phyloP scores from a whole-genome alignment of 35 echinoderm and acorn worm species.

The Nesometra sesokonis region DNA sequence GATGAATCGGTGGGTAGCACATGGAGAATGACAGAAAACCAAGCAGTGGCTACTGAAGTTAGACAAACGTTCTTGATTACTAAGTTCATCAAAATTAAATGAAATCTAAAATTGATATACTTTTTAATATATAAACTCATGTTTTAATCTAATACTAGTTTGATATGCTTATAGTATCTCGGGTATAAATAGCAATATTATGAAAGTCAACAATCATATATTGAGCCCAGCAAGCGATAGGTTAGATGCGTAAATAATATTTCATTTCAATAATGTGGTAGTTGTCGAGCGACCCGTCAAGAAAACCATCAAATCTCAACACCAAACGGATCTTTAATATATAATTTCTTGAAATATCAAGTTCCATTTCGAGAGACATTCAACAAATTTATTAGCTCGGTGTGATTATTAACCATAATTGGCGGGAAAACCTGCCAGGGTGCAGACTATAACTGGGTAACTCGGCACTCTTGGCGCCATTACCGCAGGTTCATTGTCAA shows the following conservation, averaged over 20 bases:
- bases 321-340: not conserved
- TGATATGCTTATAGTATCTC: too few species aligned
- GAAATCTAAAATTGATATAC: too few species aligned
- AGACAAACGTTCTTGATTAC: too few species aligned
- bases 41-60: too few species aligned
- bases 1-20: too few species aligned
- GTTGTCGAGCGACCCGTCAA: not conserved
- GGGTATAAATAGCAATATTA: not conserved
- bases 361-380: not conserved
- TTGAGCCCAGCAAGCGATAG: not conserved
- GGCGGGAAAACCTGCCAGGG: not conserved
- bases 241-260: not conserved
- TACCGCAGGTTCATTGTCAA: not conserved
- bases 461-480: not conserved
- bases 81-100: too few species aligned
- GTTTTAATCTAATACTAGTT: too few species aligned
- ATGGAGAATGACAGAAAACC: too few species aligned
- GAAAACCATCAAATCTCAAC: not conserved
- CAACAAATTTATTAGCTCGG: not conserved
- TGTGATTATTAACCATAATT: not conserved
- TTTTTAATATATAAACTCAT: too few species aligned
- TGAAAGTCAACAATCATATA: not conserved
- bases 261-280: not conserved
- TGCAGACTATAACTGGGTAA: not conserved
- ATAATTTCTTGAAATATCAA: not conserved